Base-by-base conservation (phyloP, 2,113 vertebrate species). In the Prietella phreatophila region DNA sequence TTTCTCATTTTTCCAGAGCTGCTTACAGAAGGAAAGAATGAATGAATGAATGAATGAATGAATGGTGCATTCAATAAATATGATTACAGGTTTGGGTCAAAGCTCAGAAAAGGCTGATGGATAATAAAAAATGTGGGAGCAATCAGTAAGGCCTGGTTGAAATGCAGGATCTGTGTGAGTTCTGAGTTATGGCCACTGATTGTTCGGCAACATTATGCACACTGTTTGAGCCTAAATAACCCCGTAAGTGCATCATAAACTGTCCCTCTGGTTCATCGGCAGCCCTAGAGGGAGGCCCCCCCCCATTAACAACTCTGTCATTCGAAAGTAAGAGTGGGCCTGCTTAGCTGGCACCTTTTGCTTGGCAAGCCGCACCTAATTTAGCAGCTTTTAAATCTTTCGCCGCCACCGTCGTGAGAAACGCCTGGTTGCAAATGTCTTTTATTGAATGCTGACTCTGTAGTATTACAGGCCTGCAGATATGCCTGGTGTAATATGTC, bases 341-440 rank as follows among this genome's bases (percentile, higher is more conserved):
- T 96, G 95, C 95, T 96, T 96, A 96, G 93, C 94, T 91, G 94
- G 95, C 95, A 96, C 93, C 94, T 95, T 96, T 95, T 86, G 89
- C 89, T 93, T 87, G 88, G 83, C 91, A 91, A 95, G 95, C 95
- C 92, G 92, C 94, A 94, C 95, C 95, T 95, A 95, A 96, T 96
- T 96, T 96, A 95, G 95, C 93, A 93, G 94, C 95, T 94, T 96
- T 96, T 96, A 96, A 96, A 96, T 96, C 95, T 96, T 94, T 93
- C 71, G 89, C 94, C 93, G 93, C 92, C 94, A 93, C 94, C 95
- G 95, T 95, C 92, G 92, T 92, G 94, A 95, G 95, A 95, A 95
- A 94, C 93, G 95, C 95, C 94, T 91, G 94, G 93, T 95, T 96
- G 95, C 95, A 96, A 95, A 96, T 95, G 94, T 95, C 94, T 95